Evolutionary conservation across 2,797 vertebrate genomes (phyloP).

Genomic region (Peromyscus attwateri): DNA sequence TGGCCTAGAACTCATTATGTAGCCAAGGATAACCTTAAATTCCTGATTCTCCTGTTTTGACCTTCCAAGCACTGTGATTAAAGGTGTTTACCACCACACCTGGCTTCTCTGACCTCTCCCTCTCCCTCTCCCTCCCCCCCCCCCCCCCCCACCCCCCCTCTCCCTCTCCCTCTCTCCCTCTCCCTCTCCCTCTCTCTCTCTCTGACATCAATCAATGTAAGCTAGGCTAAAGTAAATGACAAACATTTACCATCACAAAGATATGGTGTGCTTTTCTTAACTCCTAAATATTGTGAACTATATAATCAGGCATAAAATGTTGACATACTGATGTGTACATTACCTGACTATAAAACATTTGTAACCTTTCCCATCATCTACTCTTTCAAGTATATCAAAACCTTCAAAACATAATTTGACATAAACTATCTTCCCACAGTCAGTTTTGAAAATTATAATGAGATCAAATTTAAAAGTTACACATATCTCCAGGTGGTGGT

Average conservation of each 20-base stretch:
- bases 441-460: not conserved
- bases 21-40: not conserved
- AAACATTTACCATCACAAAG: not conserved
- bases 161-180: not conserved
- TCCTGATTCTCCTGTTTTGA: not conserved
- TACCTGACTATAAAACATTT: not conserved
- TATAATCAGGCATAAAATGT: not conserved
- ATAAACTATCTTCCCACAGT: not conserved
- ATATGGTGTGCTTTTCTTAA: not conserved
- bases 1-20: not conserved
- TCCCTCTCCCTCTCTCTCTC: not conserved
- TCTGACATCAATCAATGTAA: not conserved
- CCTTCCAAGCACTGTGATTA: not conserved
- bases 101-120: not conserved
- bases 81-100: not conserved
- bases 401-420: not conserved
- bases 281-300: not conserved
- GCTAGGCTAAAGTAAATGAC: not conserved
- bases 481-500: not conserved
- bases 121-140: not conserved
- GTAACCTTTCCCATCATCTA: not conserved
- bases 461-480: conserved; percentile 1
- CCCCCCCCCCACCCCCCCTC: not conserved
- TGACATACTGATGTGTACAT: not conserved
- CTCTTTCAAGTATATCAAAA: not conserved